Conservation (phyloP, 23 tunicate species). For the Trididemnum nubilum region DNA sequence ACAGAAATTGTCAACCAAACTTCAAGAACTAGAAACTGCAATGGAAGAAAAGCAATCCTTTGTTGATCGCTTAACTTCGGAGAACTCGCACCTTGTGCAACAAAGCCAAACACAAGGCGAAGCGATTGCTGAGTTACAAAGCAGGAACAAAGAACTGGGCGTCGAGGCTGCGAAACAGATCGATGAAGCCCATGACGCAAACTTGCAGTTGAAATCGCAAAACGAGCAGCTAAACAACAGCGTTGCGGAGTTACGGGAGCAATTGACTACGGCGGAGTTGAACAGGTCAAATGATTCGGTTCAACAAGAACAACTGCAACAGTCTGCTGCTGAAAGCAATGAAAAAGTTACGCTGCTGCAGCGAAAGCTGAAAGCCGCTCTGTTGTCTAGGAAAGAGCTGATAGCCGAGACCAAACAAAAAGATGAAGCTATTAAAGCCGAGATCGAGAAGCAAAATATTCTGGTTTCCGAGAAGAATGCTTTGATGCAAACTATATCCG, state of each 20-base stretch:
- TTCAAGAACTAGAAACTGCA: neutral
- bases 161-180: neutral
- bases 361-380: slow-evolving; percentile 82
- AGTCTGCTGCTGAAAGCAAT: slow-evolving; percentile 13
- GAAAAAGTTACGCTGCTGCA: slow-evolving; percentile 61
- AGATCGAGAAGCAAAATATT: neutral
- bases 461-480: neutral
- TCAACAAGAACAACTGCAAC: slow-evolving; percentile 35
- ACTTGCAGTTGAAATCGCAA: too few relatives aligned
- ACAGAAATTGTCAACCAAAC: neutral
- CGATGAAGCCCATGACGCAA: too few relatives aligned
- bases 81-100: neutral
- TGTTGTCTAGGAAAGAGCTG: slow-evolving; percentile 78
- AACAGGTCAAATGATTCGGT: neutral
- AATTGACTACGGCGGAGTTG: neutral
- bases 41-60: neutral
- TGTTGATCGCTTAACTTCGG: neutral
- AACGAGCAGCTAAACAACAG: neutral
- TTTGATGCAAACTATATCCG: neutral
- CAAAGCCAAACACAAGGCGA: neutral
- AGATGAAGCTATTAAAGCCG: slow-evolving; percentile 26
- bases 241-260: slow-evolving; percentile 10
- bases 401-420: slow-evolving; percentile 39
- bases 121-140: neutral
- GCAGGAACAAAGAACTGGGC: neutral